Percentiles rank a stretch among this genome's conserved stretches.
phyloP scores from a whole-genome alignment of 1,140 invertebrate species.

The Coboldia fuscipes region DNA sequence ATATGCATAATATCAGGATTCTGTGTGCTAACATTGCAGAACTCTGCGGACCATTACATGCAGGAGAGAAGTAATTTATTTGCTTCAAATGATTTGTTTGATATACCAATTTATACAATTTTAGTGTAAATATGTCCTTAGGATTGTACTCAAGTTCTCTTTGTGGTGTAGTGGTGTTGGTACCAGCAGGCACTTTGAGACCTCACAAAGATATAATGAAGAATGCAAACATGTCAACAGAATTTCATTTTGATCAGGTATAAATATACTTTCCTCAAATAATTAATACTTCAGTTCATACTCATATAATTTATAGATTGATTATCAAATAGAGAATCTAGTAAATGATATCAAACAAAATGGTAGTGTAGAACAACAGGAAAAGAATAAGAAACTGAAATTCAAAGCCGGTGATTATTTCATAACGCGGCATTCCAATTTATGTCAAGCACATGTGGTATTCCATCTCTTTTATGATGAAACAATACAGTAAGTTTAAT shows the following conservation, averaged over 20 bases:
- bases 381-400: constrained; percentile 21
- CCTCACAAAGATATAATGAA: constrained; percentile 17
- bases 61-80: constrained; percentile 19
- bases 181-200: constrained; percentile 33
- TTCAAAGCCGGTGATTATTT: constrained; percentile 80
- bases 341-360: constrained; percentile 16
- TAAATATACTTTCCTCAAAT: no score
- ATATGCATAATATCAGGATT: constrained; percentile 92
- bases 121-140: constrained; percentile 67
- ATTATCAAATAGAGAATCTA: constrained; percentile 64
- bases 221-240: constrained; percentile 19
- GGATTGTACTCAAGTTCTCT: constrained; percentile 82
- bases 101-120: constrained; percentile 3
- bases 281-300: no score
- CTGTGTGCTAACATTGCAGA: constrained; percentile 70
- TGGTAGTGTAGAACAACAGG: constrained; percentile 5
- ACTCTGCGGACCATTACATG: constrained; percentile 41
- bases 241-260: constrained; percentile 19
- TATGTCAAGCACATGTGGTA: constrained; percentile 80
- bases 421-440: constrained; percentile 87
- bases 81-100: background rate
- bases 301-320: constrained; percentile 74
- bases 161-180: constrained; percentile 67
- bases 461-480: constrained; percentile 86
- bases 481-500: constrained; percentile 26